Evolutionary conservation across 2,797 vertebrate species (phyloP).

Genomic region (Craterocephalus amniculus): DNA sequence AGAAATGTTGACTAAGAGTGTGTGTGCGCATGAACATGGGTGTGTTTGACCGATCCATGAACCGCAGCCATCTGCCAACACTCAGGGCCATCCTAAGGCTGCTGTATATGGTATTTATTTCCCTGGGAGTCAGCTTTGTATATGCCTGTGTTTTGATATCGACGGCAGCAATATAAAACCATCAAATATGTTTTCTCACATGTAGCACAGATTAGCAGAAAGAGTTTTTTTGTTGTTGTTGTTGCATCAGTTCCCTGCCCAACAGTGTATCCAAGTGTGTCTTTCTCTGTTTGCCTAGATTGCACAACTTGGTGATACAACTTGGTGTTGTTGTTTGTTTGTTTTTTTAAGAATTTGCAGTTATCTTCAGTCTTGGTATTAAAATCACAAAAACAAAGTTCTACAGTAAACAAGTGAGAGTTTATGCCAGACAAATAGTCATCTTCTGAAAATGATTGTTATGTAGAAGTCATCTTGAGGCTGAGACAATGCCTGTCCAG

Average conservation of each 20-base stretch:
- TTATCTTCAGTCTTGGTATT: not conserved
- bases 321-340: no score
- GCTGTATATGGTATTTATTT: slow-evolving; percentile 61
- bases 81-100: slow-evolving; percentile 56
- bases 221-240: slow-evolving; percentile 9
- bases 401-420: not conserved
- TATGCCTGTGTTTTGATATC: slow-evolving; percentile 34
- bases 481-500: slow-evolving; percentile 10
- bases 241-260: not conserved
- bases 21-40: slow-evolving; percentile 13
- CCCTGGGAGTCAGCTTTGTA: slow-evolving; percentile 41
- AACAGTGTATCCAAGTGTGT: slow-evolving; percentile 11
- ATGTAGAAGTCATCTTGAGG: slow-evolving; percentile 5
- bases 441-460: not conserved
- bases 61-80: slow-evolving; percentile 71
- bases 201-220: slow-evolving; percentile 8
- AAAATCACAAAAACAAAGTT: not conserved
- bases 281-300: slow-evolving; percentile 12
- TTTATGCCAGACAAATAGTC: slow-evolving; percentile 1
- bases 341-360: not conserved
- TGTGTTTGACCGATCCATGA: slow-evolving; percentile 62
- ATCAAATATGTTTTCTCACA: slow-evolving; percentile 45
- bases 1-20: slow-evolving; percentile 34
- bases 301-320: not conserved
- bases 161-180: slow-evolving; percentile 41